phyloP scores from a whole-genome alignment of 2,888 invertebrate species.

The Drepanosiphum platanoidis region DNA sequence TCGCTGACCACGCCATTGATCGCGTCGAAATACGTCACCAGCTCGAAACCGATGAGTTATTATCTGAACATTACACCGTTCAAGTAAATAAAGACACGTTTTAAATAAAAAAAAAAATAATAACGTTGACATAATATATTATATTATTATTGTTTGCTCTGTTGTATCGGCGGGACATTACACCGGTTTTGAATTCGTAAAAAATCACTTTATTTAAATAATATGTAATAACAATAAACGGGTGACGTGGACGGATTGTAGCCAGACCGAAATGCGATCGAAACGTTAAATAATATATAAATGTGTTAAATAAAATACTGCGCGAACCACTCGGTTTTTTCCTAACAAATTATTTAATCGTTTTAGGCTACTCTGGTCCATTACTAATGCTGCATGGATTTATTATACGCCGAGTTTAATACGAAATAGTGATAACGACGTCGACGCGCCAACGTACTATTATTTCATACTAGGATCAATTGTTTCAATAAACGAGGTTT shows the following conservation, averaged over 20 bases:
- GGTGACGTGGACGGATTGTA: too few relatives aligned
- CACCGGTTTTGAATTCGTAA: too few relatives aligned
- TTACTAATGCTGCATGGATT: conserved; percentile 84
- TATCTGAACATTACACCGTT: conserved; percentile 90
- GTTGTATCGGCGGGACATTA: too few relatives aligned
- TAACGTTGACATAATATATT: too few relatives aligned
- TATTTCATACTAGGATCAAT: conserved; percentile 79
- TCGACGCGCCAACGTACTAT: conserved; percentile 74
- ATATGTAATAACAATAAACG: too few relatives aligned
- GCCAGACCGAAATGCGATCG: too few relatives aligned
- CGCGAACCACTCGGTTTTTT: neutral
- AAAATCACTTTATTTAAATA: neutral
- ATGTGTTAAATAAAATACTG: neutral
- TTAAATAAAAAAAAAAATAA: too few relatives aligned
- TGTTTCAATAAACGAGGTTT: conserved; percentile 90
- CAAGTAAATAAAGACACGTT: conserved; percentile 68
- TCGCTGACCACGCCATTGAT: conserved; percentile 91
- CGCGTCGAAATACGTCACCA: conserved; percentile 84
- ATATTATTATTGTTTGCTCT: too few relatives aligned
- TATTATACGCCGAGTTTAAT: conserved; percentile 84
- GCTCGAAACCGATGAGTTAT: conserved; percentile 87
- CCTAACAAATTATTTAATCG: conserved; percentile 8
- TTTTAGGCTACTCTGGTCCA: conserved; percentile 81
- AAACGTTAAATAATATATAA: too few relatives aligned
- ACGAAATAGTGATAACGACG: conserved; percentile 70